phyloP scores from a whole-genome alignment of 2,888 invertebrate species.

The Idaea biselata region DNA sequence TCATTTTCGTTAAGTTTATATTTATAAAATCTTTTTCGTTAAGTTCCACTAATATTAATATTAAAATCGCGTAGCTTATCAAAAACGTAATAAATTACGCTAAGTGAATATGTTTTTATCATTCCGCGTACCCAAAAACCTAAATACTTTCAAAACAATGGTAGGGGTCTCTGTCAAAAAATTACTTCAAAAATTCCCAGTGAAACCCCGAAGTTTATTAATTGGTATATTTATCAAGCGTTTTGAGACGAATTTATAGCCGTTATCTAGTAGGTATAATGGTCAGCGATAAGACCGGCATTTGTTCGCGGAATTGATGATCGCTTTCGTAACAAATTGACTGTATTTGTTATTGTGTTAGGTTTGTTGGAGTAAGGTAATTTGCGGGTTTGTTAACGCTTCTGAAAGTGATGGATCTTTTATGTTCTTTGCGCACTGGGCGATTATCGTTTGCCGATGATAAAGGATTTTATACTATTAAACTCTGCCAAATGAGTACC shows the following conservation, averaged over 20 bases:
- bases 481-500: no score
- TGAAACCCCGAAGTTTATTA: conserved; percentile 1
- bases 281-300: conserved; percentile 1
- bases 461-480: no score
- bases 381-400: not conserved
- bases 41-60: no score
- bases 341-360: not conserved
- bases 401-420: not conserved
- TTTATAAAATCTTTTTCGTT: no score
- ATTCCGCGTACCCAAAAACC: not conserved
- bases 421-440: not conserved
- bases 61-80: no score
- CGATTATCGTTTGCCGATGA: no score
- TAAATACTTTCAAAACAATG: not conserved
- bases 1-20: no score
- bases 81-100: no score
- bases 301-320: not conserved
- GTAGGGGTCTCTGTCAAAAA: not conserved
- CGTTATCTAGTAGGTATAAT: not conserved
- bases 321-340: not conserved
- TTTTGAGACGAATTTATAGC: conserved; percentile 1
- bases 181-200: not conserved
- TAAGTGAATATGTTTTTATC: no score
- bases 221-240: conserved; percentile 1
- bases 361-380: not conserved